Evolutionary conservation across 2,888 invertebrate genomes (phyloP), one percentile per base, ranked within the genome.

Genomic region (Drosophila birchii): DNA sequence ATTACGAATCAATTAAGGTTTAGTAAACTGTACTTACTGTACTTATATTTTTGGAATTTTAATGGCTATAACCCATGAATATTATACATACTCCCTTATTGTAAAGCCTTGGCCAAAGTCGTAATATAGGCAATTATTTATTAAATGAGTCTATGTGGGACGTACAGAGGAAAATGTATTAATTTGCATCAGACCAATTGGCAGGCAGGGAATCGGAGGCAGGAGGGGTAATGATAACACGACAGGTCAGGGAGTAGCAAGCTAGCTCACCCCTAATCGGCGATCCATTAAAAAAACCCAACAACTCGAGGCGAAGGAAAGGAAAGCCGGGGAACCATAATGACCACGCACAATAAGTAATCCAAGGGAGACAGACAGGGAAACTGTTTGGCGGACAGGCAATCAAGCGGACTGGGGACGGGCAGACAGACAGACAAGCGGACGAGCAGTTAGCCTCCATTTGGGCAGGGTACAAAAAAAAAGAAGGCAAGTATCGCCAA

Each of bases 291-390:
- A 66, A 78, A 66, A 78, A 75, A 54, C 47, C 57, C 9, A 34
- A 5, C 51, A 36, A 16, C 29, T 44, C 57, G 44, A 64, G 60
- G 54, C 57, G 34, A 70, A 45, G 53, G 26, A 61, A 67, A 41
- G 38, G 45, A 51, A 49, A 43, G 34, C 51, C 34, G 23, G 51
- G 44, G 57, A 23, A 54, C 54, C 78, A 78, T 85, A 85, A 85
- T 85, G 84, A 86, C 84, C 82, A 84, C 85, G 84, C 84, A 85
- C 87, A 87, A 85, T 84, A 45, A 26, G 45, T 45, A 77, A 60
- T 51, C 51, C 43, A 55, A 54, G 62, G 59, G 74, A 66, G 74
- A 43, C 44, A 39, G 56, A 49, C 53, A 56, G 45, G 56, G 20
- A 18, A 32, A 56, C 56, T 56, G 51, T 23, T 16, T 34, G 34